Evolutionary conservation across 2,888 invertebrate species (phyloP), one percentile per base, ranked within the genome.

Genomic region (Cheilosia vernalis): DNA sequence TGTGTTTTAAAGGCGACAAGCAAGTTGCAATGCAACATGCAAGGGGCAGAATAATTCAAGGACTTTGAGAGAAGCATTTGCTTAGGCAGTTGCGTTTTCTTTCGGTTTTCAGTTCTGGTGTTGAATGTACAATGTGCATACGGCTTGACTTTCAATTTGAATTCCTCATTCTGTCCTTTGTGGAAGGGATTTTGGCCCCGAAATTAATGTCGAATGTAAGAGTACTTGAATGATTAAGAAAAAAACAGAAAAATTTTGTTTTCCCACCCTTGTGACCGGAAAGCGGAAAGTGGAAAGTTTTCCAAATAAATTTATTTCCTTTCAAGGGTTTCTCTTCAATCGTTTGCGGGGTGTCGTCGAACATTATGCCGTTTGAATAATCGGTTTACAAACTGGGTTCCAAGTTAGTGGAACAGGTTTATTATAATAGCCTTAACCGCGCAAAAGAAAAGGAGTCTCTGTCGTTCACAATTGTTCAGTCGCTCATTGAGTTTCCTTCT

Each of bases 211-310:
- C 73, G 66, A 76, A 69, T 61, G 47, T 40, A 82, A 55, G 72
- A 77, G 82, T 77, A 77, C 53, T 77, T 66, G 56, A 82, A 77
- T 70, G 60, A 82, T 82, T 82, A 80, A 61, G 17, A 70, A 69
- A 56, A 70, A 49, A 53, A 37, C 0, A 1, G 9, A 30, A 64
- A 40, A 44, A 66, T 61, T 33, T 78, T 66, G 53, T 72, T 58
- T 37, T 21, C 4, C 15, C 53, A 30, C 40, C 33, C 27, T 24
- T 49, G 19, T 3, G 3, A n/a, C 13, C 15, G 21, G 15, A 10
- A 13, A 10, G 49, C n/a, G 40, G 17, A 63, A 63, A 72, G 30
- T 56, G 40, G 21, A 63, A 63, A 72, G 30, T 56, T 74, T 47
- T 37, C 42, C 49, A 69, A 70, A 44, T 37, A n/a, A 37, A 24